Percentiles rank a stretch among this genome's conserved stretches.
Conservation (phyloP, 2,797 vertebrate genomes). For the Chiloscyllium punctatum region DNA sequence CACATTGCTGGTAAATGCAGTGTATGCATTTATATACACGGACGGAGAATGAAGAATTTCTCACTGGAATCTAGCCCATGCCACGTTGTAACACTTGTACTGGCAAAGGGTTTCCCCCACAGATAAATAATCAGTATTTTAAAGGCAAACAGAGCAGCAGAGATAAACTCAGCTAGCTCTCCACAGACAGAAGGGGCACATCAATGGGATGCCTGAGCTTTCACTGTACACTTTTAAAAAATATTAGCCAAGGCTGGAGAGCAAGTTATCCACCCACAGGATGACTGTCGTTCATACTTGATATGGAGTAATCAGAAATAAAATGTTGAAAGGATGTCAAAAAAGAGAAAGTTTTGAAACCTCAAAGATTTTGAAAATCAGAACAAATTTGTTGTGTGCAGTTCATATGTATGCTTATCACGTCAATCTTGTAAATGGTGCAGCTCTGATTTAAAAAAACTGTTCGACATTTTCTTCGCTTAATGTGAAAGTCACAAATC, state of each 20-base stretch:
- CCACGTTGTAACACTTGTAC: neutral
- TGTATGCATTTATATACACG: neutral
- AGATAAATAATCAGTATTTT: neutral
- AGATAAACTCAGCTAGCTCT: neutral
- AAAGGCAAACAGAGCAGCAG: neutral
- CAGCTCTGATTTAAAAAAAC: neutral
- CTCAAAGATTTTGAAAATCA: neutral
- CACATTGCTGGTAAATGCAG: neutral
- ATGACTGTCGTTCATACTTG: neutral
- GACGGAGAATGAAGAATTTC: neutral
- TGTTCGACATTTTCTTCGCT: neutral
- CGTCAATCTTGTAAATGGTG: neutral
- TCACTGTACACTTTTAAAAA: neutral
- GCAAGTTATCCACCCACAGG: neutral
- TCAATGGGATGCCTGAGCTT: neutral
- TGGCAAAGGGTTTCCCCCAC: neutral
- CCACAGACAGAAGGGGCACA: neutral
- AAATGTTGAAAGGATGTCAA: neutral
- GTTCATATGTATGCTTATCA: too few species aligned
- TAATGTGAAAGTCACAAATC: neutral
- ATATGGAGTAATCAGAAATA: neutral
- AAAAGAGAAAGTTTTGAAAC: neutral
- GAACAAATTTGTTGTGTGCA: neutral
- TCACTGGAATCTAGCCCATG: neutral
- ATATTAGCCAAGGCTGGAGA: neutral